These are phyloP conservation scores for Peromyscus nudipes DNA, from an alignment of 2,797 vertebrate genomes.

Conservation along the genomic window DNA sequence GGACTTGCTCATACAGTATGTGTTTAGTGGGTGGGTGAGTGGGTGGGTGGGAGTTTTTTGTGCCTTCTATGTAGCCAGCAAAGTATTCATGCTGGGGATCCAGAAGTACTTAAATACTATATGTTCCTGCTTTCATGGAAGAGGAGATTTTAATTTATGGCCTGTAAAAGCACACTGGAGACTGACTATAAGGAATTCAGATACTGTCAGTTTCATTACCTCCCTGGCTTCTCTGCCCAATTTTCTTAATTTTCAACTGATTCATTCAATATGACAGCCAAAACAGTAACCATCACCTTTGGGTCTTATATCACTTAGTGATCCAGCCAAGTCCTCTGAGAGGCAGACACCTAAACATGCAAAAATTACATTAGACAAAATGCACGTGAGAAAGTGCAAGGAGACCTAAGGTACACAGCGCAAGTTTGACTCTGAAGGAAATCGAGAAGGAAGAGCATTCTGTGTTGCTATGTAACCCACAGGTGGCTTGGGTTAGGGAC, in stretches of 20 bases:
- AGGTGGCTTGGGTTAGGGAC: neutral
- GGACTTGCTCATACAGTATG: neutral
- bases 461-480: neutral
- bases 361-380: constrained; percentile 33
- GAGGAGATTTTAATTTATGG: neutral
- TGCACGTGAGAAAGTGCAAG: neutral
- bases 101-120: neutral
- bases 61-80: neutral
- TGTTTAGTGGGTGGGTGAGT: neutral
- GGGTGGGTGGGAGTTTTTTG: no score
- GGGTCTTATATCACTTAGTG: neutral
- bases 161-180: neutral
- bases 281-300: neutral
- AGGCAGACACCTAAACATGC: neutral
- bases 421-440: constrained; percentile 5
- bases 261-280: neutral
- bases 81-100: neutral
- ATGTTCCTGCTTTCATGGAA: neutral
- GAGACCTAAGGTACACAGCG: neutral
- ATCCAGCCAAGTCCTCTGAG: neutral
- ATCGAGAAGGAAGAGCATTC: neutral
- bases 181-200: neutral
- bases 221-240: neutral
- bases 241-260: constrained; percentile 3
- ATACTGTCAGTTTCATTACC: neutral